These are phyloP conservation scores for Ahaetulla prasina DNA, from an alignment of 2,113 vertebrate species.

Conservation along the genomic window DNA sequence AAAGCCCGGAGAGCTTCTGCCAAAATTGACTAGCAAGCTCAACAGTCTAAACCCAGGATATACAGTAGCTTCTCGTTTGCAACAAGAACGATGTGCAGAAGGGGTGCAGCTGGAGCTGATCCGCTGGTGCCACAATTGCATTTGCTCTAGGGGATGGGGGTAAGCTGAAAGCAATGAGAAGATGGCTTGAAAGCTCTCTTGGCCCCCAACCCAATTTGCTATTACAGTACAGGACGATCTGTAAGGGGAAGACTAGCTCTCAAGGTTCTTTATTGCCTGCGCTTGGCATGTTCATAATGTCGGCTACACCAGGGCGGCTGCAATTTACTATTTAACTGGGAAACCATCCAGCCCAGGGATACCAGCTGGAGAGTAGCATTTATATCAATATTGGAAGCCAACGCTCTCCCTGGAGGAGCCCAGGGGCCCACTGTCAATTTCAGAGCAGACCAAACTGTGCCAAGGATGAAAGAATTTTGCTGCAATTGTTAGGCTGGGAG, in stretches of 20 bases:
- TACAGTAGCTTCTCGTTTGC: not conserved
- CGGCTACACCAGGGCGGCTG: conserved; percentile 53
- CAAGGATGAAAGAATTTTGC: not conserved
- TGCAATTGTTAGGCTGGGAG: not conserved
- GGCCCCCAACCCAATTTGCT: conserved; percentile 29
- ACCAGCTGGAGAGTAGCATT: conserved; percentile 49
- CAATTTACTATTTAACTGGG: conserved; percentile 61
- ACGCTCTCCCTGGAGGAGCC: conserved; percentile 48
- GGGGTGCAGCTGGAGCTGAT: not conserved
- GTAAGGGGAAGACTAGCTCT: conserved; percentile 18
- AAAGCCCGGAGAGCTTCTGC: not conserved
- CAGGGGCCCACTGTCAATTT: conserved; percentile 27
- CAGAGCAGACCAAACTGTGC: conserved; percentile 13
- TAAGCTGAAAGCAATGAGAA: conserved; percentile 5
- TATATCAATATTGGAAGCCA: conserved; percentile 48
- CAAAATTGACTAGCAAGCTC: not conserved
- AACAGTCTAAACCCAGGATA: not conserved
- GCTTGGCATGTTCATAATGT: conserved; percentile 46
- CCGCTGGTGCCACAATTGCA: not conserved
- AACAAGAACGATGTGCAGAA: not conserved
- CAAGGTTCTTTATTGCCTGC: conserved; percentile 46
- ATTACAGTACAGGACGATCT: conserved; percentile 21
- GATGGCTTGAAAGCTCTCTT: conserved; percentile 21
- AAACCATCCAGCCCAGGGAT: conserved; percentile 51
- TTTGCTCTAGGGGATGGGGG: not conserved